A percentile compares a stretch with the other conserved stretches of the same genome.
Evolutionary conservation across 2,888 invertebrate species (phyloP).

Genomic region (Neuroscelio doddi): DNA sequence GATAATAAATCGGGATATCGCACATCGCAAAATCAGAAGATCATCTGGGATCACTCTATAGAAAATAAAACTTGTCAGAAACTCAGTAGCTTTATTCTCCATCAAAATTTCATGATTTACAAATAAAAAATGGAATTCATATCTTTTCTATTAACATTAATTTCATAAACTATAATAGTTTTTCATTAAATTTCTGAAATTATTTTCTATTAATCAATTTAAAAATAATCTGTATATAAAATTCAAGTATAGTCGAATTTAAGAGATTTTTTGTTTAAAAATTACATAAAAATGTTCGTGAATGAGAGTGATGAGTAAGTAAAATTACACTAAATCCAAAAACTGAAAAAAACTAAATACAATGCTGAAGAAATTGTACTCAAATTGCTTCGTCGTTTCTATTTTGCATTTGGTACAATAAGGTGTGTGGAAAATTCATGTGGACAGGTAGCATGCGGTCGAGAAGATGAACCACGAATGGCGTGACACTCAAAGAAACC

Average conservation of each 20-base stretch:
- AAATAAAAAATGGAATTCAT: background rate
- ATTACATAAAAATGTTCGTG: too few relatives aligned
- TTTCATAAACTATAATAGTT: too few relatives aligned
- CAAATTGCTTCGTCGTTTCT: conserved; percentile 41
- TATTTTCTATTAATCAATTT: too few relatives aligned
- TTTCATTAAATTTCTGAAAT: too few relatives aligned
- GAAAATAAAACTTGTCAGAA: conserved; percentile 1
- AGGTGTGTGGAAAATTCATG: conserved; percentile 32
- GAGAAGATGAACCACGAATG: conserved; percentile 47
- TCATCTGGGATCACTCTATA: conserved; percentile 5
- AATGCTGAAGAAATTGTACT: conserved; percentile 34
- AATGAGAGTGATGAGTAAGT: too few relatives aligned
- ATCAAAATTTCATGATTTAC: conserved; percentile 3
- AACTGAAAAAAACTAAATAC: conserved; percentile 10
- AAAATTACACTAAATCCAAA: conserved; percentile 1
- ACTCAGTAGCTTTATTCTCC: background rate
- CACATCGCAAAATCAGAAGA: conserved; percentile 46
- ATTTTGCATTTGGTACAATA: conserved; percentile 23
- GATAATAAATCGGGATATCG: conserved; percentile 58
- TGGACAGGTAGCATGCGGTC: conserved; percentile 45
- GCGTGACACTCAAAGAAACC: conserved; percentile 69
- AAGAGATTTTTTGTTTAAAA: too few relatives aligned
- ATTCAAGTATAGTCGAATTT: too few relatives aligned
- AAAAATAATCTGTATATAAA: too few relatives aligned
- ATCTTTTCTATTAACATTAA: background rate